Base-by-base conservation (phyloP, 2,888 invertebrate genomes). In the Dryomyza anilis region DNA sequence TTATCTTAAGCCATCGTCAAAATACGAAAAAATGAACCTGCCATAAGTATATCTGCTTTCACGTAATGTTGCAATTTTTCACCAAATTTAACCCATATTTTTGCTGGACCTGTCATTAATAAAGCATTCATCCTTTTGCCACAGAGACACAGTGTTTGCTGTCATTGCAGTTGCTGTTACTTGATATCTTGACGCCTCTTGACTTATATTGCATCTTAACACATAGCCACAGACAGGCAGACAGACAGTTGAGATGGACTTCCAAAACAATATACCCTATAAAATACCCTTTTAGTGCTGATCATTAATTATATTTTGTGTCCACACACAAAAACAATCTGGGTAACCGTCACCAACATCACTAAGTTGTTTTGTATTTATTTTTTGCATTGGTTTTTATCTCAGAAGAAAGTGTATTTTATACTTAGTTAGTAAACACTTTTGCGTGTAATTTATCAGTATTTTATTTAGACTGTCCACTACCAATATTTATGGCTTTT, bases 281-380 rank as follows among this genome's bases (percentile, higher is more conserved):
- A 29, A 36, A 6, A 36, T 36, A 36, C 55, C 23, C 57, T 57
- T 43, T 57, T 43, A 57, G 16, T 27, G 16, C 16, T 16, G 30
- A 46, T 58, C 45, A 58, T 58, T 58, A 58, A 58, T 58, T 58
- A 58, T 46, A 58, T 29, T 46, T 45, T 46, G 10, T 30, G 46
- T 12, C 16, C 14, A 33, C 33, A 33, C 50, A 50, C 6, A 12
- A n/a, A 10, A 14, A 2, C 25, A 12, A 25, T 39, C 39, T 12
- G 12, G 14, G 39, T 39, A 8, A 12, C 12, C 33, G 39, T 39
- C 39, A 14, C n/a, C 39, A 25, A 25, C 50, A 50, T 4, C 50
- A 25, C 50, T 25, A 50, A n/a, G 23, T n/a, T 10, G 10, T 12
- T 57, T 25, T 39, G 5, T 23, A 8, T 39, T 27, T 36, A 1